Conservation (phyloP, 2,797 vertebrate species). For the Chiloscyllium punctatum region DNA sequence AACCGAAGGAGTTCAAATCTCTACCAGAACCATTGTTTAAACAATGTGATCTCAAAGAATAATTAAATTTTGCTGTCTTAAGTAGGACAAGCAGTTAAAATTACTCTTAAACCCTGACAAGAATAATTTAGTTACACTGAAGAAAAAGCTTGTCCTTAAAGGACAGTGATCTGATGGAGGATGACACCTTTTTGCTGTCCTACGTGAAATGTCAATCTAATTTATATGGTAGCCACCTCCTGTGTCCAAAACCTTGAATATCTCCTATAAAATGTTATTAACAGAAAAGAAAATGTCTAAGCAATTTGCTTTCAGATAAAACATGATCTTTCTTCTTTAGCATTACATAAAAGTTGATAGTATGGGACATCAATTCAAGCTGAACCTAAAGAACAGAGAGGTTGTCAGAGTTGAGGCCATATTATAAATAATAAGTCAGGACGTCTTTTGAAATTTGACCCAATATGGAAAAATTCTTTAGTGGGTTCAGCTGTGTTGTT, state of each 20-base stretch:
- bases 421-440: slow-evolving; percentile 26
- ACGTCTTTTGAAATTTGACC: background rate
- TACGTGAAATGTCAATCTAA: slow-evolving; percentile 26
- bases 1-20: background rate
- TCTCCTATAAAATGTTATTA: slow-evolving; percentile 30
- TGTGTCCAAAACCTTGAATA: background rate
- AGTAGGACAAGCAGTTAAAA: slow-evolving; percentile 10
- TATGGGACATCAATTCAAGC: slow-evolving; percentile 10
- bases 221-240: slow-evolving; percentile 25
- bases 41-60: background rate
- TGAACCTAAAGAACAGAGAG: background rate
- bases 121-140: background rate
- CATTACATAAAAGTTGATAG: slow-evolving; percentile 14
- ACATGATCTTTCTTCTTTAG: slow-evolving; percentile 17
- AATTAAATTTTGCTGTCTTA: slow-evolving; percentile 9
- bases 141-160: background rate
- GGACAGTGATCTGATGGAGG: slow-evolving; percentile 26
- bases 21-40: slow-evolving; percentile 6
- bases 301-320: slow-evolving; percentile 19
- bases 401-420: background rate
- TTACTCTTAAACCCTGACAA: background rate
- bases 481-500: slow-evolving; percentile 1
- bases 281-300: slow-evolving; percentile 25
- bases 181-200: slow-evolving; percentile 34
- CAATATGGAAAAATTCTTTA: slow-evolving; percentile 27